Evolutionary conservation across 1,140 invertebrate genomes (phyloP), one percentile per base, ranked within the genome.

Genomic region (Mesaphorura yosii): DNA sequence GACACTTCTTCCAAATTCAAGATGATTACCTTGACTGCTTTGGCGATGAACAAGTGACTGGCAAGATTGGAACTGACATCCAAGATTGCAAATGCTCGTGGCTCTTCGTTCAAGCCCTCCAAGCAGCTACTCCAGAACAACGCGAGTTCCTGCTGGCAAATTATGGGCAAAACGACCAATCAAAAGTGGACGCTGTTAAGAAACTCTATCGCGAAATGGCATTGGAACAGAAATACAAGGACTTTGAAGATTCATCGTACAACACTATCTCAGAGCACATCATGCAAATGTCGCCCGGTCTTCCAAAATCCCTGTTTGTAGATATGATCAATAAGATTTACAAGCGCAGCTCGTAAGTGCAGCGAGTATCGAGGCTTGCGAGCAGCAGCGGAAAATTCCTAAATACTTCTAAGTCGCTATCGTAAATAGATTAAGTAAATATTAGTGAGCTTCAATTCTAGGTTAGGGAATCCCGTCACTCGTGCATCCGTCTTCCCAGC

Each of bases 1-100:
- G 94, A n/a, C 82, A 89, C 64, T 92, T 92, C 66, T 98, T 86
- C 66, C 93, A 98, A 80, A 85, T 95, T 31, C 88, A 88, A 73
- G 84, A 81, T 66, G 79, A 82, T 60, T 80, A 70, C 55, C 60
- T 81, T 28, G 80, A 82, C 62, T 78, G 75, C 51, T 82, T 70
- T 68, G 79, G 78, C 2, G 72, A 78, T 62, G 69, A 72, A 14
- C 64, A 66, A 26, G 67, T 77, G 2, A 78, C 75, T 23, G 80
- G 80, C 6, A 81, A 81, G 64, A 69, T 78, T 22, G 78, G 78
- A 23, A 91, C 81, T 3, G 94, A 98, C 66, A 95, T 98, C 58
- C 75, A 85, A 69, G 88, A 94, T 63, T 90, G 89, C 26, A 98
- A 98, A 75, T 98, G 94, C 70, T 82, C 88, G 1, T 98, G 94